Evolutionary conservation across 2,888 invertebrate species (phyloP).

Genomic region (Leptogaster cylindrica): DNA sequence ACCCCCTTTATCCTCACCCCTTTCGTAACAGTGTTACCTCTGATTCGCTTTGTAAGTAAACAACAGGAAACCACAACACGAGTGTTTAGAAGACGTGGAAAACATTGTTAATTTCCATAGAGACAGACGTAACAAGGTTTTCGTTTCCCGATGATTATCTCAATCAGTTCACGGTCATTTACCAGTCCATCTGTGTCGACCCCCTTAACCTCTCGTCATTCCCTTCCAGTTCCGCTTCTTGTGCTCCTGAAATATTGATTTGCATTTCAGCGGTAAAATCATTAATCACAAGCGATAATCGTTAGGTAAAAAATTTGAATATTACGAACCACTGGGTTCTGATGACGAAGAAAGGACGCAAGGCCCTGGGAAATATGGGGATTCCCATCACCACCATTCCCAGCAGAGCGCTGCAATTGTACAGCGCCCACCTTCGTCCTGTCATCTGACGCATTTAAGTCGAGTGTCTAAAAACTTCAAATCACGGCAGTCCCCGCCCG

Average conservation of each 20-base stretch:
- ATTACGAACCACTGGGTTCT: constrained; percentile 59
- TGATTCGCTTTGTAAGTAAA: too few species aligned
- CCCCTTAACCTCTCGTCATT: too few species aligned
- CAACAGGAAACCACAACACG: too few species aligned
- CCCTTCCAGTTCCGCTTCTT: too few species aligned
- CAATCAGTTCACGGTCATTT: neutral
- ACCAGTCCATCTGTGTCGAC: too few species aligned
- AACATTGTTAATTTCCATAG: too few species aligned
- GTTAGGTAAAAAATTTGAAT: constrained; percentile 57
- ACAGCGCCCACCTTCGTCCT: neutral
- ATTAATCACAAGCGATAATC: constrained; percentile 5
- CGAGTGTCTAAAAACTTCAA: constrained; percentile 40
- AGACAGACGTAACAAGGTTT: too few species aligned
- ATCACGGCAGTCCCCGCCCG: constrained; percentile 35
- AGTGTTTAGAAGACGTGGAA: too few species aligned
- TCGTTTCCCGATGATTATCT: constrained; percentile 12
- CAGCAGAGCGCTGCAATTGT: constrained; percentile 14
- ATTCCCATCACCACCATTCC: neutral
- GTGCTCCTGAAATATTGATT: neutral
- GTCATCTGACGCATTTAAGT: constrained; percentile 25
- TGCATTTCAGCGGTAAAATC: neutral
- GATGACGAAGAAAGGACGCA: constrained; percentile 51
- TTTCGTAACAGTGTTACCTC: too few species aligned
- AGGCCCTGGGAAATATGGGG: neutral
- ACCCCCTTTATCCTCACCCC: too few species aligned